Evolutionary conservation across 2,797 vertebrate genomes (phyloP).

Genomic region (Glyptemys insculpta): DNA sequence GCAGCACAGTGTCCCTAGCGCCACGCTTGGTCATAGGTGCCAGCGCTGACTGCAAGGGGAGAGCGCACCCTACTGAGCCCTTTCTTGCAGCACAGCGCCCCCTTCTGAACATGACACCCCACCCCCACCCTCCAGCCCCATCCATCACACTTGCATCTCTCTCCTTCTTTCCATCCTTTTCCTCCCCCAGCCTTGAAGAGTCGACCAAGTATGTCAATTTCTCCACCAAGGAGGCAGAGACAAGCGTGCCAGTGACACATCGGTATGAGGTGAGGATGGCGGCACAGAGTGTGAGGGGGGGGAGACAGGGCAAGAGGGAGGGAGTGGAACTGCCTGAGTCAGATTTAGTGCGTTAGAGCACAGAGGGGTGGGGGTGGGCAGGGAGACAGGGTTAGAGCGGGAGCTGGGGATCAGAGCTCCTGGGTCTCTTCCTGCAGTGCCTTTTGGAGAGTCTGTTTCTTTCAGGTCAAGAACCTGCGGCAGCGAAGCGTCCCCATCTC

Average conservation of each 20-base stretch:
- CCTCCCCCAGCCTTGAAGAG: constrained; percentile 73
- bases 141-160: too few relatives aligned
- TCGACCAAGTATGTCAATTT: constrained; percentile 87
- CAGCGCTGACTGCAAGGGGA: neutral
- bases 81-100: neutral
- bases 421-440: too few relatives aligned
- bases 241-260: constrained; percentile 78
- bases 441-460: too few relatives aligned
- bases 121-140: neutral
- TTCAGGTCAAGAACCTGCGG: too few relatives aligned
- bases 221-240: constrained; percentile 71
- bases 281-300: neutral
- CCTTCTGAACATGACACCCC: neutral
- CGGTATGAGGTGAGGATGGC: constrained; percentile 79
- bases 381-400: neutral
- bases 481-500: too few relatives aligned
- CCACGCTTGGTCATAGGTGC: too few relatives aligned
- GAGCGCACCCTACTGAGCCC: too few relatives aligned
- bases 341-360: neutral
- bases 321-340: too few relatives aligned
- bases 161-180: neutral
- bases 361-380: fast-evolving
- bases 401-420: too few relatives aligned
- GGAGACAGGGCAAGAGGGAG: neutral
- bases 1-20: too few relatives aligned